phyloP scores from a whole-genome alignment of 2,888 invertebrate species.

The Mayetiola destructor region DNA sequence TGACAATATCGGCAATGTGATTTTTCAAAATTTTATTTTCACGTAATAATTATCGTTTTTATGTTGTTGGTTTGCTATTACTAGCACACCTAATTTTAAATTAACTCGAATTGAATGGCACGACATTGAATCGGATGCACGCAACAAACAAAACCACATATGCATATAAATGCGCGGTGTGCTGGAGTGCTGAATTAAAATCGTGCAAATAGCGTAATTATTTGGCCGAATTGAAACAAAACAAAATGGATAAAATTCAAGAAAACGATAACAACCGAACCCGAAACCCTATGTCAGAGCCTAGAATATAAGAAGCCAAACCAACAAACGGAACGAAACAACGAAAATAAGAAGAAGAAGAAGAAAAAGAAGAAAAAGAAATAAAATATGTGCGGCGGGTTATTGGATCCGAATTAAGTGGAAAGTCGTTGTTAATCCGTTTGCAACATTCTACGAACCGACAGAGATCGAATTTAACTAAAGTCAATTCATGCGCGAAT shows the following conservation, averaged over 20 bases:
- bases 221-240: neutral
- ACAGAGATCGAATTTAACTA: neutral
- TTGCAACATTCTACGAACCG: neutral
- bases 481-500: slow-evolving; percentile 4
- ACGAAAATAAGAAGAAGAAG: neutral
- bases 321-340: neutral
- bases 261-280: too few relatives aligned
- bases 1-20: neutral
- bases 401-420: slow-evolving; percentile 9
- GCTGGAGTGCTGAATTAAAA: neutral
- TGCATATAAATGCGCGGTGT: neutral
- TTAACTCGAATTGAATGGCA: neutral
- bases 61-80: neutral
- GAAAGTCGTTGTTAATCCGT: neutral
- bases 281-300: too few relatives aligned
- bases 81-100: neutral
- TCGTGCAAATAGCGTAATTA: neutral
- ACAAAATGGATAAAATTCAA: neutral
- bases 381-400: slow-evolving; percentile 7
- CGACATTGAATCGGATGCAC: too few relatives aligned
- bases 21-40: slow-evolving; percentile 7
- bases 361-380: neutral
- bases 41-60: neutral
- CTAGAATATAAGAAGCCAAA: too few relatives aligned
- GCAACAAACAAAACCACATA: too few relatives aligned